A percentile compares a stretch with the other conserved stretches of the same genome.
Evolutionary conservation across 2,888 invertebrate genomes (phyloP).

Genomic region (Ceriagrion tenellum): DNA sequence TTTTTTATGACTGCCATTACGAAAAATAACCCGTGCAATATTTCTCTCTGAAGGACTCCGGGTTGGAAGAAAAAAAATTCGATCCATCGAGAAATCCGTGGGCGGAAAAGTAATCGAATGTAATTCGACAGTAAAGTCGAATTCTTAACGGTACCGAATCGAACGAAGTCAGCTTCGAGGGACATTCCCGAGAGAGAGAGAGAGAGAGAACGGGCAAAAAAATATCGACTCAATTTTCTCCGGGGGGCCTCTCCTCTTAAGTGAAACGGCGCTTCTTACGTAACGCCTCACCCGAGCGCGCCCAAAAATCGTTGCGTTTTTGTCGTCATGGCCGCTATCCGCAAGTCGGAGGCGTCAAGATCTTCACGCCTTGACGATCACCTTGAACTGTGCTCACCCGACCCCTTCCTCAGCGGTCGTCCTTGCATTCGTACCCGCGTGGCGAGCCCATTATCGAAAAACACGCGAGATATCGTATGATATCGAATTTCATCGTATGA

Average conservation of each 20-base stretch:
- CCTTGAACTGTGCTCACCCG: background rate
- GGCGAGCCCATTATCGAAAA: background rate
- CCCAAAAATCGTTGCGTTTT: background rate
- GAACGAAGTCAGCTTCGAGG: background rate
- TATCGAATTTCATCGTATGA: no score
- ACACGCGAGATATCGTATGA: no score
- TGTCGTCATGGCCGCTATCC: background rate
- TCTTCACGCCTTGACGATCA: no score
- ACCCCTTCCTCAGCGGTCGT: background rate
- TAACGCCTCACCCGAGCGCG: background rate
- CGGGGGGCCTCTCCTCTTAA: background rate
- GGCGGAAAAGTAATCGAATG: background rate
- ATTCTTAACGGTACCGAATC: constrained; percentile 42
- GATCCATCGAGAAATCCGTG: background rate
- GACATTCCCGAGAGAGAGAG: background rate
- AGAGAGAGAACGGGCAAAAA: background rate
- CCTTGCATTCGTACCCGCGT: background rate
- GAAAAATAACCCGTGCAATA: background rate
- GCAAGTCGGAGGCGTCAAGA: background rate
- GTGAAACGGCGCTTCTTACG: background rate
- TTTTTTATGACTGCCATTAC: background rate
- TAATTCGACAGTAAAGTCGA: background rate
- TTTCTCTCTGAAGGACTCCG: background rate
- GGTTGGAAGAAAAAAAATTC: background rate
- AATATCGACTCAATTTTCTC: background rate